Conservation (phyloP, 2,888 invertebrate species). For the Itoplectis maculator region DNA sequence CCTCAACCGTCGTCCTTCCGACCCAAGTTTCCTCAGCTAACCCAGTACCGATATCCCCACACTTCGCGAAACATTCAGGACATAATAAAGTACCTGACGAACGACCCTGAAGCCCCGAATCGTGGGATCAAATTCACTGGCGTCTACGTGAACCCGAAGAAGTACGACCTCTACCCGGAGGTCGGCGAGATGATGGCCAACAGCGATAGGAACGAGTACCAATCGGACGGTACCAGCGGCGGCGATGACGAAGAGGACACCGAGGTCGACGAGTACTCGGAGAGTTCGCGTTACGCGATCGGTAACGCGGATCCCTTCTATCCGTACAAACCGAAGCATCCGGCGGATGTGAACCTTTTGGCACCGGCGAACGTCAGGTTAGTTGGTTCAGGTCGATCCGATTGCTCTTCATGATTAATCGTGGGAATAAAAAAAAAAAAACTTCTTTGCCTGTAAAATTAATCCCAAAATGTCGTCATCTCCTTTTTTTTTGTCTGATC, state of each 20-base stretch:
- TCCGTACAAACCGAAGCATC: slow-evolving; percentile 90
- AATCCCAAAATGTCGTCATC: background rate
- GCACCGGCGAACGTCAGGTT: slow-evolving; percentile 86
- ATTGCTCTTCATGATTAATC: slow-evolving; percentile 17
- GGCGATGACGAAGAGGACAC: slow-evolving; percentile 68
- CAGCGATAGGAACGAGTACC: slow-evolving; percentile 74
- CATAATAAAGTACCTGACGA: slow-evolving; percentile 82
- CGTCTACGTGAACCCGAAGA: slow-evolving; percentile 82
- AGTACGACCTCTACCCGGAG: slow-evolving; percentile 76
- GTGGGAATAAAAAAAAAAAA: too few species aligned
- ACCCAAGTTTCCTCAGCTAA: slow-evolving; percentile 80
- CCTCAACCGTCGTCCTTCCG: slow-evolving; percentile 80
- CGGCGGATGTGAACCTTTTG: slow-evolving; percentile 90
- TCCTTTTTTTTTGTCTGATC: background rate
- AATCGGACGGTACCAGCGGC: slow-evolving; percentile 35
- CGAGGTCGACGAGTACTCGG: slow-evolving; percentile 63
- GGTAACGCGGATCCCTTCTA: slow-evolving; percentile 88
- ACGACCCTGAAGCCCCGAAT: slow-evolving; percentile 74
- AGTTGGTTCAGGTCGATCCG: slow-evolving; percentile 8
- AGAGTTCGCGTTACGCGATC: slow-evolving; percentile 76
- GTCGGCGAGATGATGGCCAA: slow-evolving; percentile 75
- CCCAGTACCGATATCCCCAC: slow-evolving; percentile 81
- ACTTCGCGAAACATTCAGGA: slow-evolving; percentile 83
- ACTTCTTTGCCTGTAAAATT: background rate
- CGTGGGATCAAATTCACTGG: slow-evolving; percentile 83